These are phyloP conservation scores for Aphaenogaster rudis DNA, from an alignment of 1,140 invertebrate genomes.

Conservation along the genomic window DNA sequence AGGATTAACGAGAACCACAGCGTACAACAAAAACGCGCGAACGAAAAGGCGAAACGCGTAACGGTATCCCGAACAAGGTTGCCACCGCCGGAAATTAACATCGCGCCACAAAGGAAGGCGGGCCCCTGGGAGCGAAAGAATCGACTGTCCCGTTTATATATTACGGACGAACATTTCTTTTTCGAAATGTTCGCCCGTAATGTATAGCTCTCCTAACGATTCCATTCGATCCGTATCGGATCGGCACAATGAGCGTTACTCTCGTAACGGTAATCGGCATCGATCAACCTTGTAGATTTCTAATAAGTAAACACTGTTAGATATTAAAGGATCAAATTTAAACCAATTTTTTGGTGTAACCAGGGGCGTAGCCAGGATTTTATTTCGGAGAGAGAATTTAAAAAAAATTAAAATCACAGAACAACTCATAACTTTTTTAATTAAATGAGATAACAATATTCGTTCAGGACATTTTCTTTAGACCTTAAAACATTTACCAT, in stretches of 20 bases:
- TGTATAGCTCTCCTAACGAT: neutral
- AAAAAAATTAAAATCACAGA: too few relatives aligned
- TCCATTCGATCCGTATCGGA: neutral
- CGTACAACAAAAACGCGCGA: conserved; percentile 25
- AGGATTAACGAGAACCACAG: conserved; percentile 44
- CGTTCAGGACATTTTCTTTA: too few relatives aligned
- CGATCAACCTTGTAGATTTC: neutral
- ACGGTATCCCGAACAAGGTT: conserved; percentile 69
- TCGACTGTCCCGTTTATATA: neutral
- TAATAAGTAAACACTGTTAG: too few relatives aligned
- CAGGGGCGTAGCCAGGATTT: too few relatives aligned
- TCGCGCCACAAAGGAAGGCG: conserved; percentile 60
- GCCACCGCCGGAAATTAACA: conserved; percentile 70
- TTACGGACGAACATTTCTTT: neutral
- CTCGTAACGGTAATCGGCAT: neutral
- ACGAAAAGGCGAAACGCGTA: conserved; percentile 55
- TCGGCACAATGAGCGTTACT: neutral
- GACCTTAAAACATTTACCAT: too few relatives aligned
- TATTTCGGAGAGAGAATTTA: too few relatives aligned
- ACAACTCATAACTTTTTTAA: too few relatives aligned
- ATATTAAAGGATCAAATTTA: too few relatives aligned
- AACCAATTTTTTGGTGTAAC: too few relatives aligned
- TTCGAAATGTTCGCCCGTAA: too few relatives aligned
- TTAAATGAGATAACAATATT: too few relatives aligned
- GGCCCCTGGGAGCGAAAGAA: neutral